Evolutionary conservation across 1,140 invertebrate species (phyloP).

Genomic region (Aphidius gifuensis): DNA sequence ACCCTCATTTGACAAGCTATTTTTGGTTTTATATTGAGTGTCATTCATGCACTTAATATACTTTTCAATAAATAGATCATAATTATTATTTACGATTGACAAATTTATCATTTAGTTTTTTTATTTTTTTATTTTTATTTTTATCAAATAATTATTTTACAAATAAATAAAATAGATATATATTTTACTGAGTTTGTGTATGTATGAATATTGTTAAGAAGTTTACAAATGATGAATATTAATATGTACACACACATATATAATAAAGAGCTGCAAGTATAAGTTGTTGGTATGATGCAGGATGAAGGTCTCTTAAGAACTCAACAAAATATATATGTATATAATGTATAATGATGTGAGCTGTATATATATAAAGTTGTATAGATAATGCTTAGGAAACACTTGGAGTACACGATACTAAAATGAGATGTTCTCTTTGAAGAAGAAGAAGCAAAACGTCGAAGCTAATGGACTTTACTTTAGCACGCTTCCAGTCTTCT

Average conservation of each 20-base stretch:
- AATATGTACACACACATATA: neutral
- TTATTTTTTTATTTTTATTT: no score
- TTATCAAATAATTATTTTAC: no score
- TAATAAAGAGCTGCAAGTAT: slow-evolving; percentile 11
- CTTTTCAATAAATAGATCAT: no score
- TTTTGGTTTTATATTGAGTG: no score
- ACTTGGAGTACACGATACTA: slow-evolving; percentile 23
- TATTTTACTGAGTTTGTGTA: no score
- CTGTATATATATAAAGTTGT: neutral
- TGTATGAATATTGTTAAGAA: neutral
- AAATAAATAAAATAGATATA: no score
- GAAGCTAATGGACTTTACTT: slow-evolving; percentile 32
- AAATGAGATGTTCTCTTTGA: slow-evolving; percentile 24
- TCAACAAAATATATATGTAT: neutral
- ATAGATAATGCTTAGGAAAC: slow-evolving; percentile 26
- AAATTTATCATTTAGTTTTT: no score
- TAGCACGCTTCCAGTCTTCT: slow-evolving; percentile 9
- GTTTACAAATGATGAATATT: slow-evolving; percentile 27
- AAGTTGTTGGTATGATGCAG: neutral
- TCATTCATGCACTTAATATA: no score
- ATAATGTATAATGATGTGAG: no score
- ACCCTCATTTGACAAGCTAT: no score
- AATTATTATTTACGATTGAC: no score
- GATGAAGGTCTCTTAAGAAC: neutral
- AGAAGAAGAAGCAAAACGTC: slow-evolving; percentile 14